phyloP scores from a whole-genome alignment of 2,797 vertebrate species.

The Phataginus tetradactyla region DNA sequence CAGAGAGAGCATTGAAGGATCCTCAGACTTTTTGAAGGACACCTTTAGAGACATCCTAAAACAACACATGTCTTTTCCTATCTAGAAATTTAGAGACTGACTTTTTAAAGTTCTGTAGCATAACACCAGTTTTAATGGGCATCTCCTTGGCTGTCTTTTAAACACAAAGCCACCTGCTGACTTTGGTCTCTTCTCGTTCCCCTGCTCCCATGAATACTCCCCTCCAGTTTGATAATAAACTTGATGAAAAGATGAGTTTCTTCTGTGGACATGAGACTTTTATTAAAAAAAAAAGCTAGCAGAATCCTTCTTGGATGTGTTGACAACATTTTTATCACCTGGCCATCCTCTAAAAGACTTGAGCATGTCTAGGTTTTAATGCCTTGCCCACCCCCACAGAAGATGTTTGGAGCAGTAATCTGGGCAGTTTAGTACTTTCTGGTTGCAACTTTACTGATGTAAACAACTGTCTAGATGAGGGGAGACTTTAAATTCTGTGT shows the following conservation, averaged over 20 bases:
- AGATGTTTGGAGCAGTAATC: slow-evolving; percentile 29
- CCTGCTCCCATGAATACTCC: background rate
- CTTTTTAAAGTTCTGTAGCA: background rate
- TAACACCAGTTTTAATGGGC: background rate
- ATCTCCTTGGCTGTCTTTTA: background rate
- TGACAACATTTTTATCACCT: slow-evolving; percentile 58
- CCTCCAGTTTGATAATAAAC: background rate
- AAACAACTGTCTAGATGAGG: slow-evolving; percentile 10
- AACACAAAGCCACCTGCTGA: background rate
- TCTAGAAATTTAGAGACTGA: background rate
- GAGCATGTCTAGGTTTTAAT: slow-evolving; percentile 68
- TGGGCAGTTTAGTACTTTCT: slow-evolving; percentile 36
- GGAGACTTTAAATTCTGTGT: background rate
- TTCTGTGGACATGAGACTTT: slow-evolving; percentile 31
- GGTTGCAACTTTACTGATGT: background rate
- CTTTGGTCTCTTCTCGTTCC: background rate
- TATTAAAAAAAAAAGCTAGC: slow-evolving; percentile 49
- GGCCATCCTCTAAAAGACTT: slow-evolving; percentile 54
- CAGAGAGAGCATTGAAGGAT: background rate
- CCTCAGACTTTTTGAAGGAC: background rate
- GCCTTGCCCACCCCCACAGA: slow-evolving; percentile 68
- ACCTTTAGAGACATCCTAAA: background rate
- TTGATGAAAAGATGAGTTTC: slow-evolving; percentile 19
- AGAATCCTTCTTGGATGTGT: slow-evolving; percentile 24
- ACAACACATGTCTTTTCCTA: background rate